Base-by-base conservation (phyloP, 2,888 invertebrate species). In the Magallana nippona region DNA sequence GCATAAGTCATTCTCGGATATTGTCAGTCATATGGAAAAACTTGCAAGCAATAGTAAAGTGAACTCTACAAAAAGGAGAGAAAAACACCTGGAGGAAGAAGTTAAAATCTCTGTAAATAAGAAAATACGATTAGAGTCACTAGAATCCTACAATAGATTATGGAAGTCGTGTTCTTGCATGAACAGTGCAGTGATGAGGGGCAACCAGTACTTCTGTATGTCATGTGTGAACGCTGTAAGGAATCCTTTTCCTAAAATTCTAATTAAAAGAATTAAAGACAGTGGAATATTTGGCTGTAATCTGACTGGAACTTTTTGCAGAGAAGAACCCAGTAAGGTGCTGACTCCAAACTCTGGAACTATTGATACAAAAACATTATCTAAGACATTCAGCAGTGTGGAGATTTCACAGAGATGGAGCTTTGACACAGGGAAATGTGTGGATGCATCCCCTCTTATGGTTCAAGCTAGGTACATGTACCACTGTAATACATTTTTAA, bases 401-500 rank as follows among this genome's bases (percentile, higher is more conserved):
- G 27, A 22, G 15, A 10, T 89, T 55, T 80, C 83, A 79, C 58
- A 84, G 55, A 27, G 55, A 3, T 96, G 96, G 96, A 95, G 94
- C 87, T 95, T 95, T 92, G 94, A 97, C 93, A 95, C 96, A 81
- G 95, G 95, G 63, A 98, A 97, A 94, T 98, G 98, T 95, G 96
- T 98, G 13, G 98, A 98, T 95, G 96, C 97, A 11, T 96, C 97
- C 17, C 97, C 97, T 44, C 84, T 94, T 62, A 58, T 94, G 60
- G 89, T 90, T 1, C 78, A 87, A 44, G 56, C 62, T 55, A 87
- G 88, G 92, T 92, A 84, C 83, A 87, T 88, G 92, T 92, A 84
- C 83, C 44, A 44, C 3, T 44, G 5, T 44, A 44, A 44, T 44
- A 3, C 44, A 5, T 44, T 44, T 5, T 44, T 44, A 44, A 8